Conservation (phyloP, 2,113 vertebrate genomes). For the Platycercus adscitus region DNA sequence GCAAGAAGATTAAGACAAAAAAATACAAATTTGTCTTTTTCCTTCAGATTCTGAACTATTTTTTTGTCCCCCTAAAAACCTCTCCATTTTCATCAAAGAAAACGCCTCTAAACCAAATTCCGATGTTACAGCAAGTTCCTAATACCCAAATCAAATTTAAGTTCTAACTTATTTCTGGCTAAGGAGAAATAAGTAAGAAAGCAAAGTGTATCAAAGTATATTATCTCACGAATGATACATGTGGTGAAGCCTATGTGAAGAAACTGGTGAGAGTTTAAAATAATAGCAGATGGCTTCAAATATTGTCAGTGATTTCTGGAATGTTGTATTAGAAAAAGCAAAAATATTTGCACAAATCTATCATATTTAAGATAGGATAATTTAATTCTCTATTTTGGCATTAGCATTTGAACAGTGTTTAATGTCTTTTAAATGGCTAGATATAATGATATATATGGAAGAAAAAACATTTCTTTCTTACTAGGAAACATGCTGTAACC, state of each 20-base stretch:
- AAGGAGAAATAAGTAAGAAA: background rate
- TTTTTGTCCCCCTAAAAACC: background rate
- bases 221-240: background rate
- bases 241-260: background rate
- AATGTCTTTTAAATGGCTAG: conserved; percentile 66
- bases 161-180: background rate
- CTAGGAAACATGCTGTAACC: conserved; percentile 36
- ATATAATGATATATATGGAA: conserved; percentile 24
- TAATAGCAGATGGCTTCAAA: background rate
- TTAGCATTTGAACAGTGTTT: conserved; percentile 65
- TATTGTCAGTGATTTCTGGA: background rate
- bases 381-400: conserved; percentile 37
- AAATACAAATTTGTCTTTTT: no score
- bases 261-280: conserved; percentile 24
- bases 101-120: background rate
- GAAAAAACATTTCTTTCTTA: conserved; percentile 34
- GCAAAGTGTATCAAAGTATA: background rate
- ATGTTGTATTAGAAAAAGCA: background rate
- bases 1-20: background rate
- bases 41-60: background rate
- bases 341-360: background rate
- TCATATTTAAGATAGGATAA: conserved; percentile 47
- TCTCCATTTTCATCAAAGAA: background rate
- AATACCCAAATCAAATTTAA: background rate
- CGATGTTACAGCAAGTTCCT: background rate